phyloP scores from a whole-genome alignment of 2,888 invertebrate species.

The Neria commutata region DNA sequence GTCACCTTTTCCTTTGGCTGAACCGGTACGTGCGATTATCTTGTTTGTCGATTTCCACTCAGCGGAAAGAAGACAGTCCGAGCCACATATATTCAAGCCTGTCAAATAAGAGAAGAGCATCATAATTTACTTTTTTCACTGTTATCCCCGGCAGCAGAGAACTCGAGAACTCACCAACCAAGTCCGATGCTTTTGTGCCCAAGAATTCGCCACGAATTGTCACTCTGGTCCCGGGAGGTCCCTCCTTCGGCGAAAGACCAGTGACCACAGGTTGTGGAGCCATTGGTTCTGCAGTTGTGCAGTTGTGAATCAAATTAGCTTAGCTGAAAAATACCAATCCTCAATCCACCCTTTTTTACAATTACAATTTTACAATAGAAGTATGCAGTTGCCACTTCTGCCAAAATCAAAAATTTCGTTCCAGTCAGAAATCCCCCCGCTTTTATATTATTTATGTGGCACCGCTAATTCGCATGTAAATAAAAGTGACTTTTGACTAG shows the following conservation, averaged over 20 bases:
- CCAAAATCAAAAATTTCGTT: too few relatives aligned
- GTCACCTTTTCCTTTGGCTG: slow-evolving; percentile 89
- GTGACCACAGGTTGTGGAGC: slow-evolving; percentile 87
- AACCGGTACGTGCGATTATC: slow-evolving; percentile 93
- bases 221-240: slow-evolving; percentile 94
- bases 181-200: slow-evolving; percentile 82
- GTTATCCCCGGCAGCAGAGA: neutral
- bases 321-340: neutral
- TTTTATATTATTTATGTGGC: too few relatives aligned
- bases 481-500: too few relatives aligned
- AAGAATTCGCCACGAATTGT: slow-evolving; percentile 96
- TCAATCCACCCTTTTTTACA: too few relatives aligned
- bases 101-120: too few relatives aligned
- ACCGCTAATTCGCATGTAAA: too few relatives aligned
- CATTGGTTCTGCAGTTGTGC: slow-evolving; percentile 60
- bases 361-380: too few relatives aligned
- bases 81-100: slow-evolving; percentile 94
- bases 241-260: slow-evolving; percentile 98
- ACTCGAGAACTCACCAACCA: slow-evolving; percentile 71
- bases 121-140: neutral
- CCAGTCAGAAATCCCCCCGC: too few relatives aligned
- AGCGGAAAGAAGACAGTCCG: slow-evolving; percentile 91
- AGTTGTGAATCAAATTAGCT: too few relatives aligned
- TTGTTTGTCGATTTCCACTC: slow-evolving; percentile 99
- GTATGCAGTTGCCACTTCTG: too few relatives aligned